Evolutionary conservation across 1,140 invertebrate genomes (phyloP), one percentile per base, ranked within the genome.

Genomic region (Gyrodactylus salaris): DNA sequence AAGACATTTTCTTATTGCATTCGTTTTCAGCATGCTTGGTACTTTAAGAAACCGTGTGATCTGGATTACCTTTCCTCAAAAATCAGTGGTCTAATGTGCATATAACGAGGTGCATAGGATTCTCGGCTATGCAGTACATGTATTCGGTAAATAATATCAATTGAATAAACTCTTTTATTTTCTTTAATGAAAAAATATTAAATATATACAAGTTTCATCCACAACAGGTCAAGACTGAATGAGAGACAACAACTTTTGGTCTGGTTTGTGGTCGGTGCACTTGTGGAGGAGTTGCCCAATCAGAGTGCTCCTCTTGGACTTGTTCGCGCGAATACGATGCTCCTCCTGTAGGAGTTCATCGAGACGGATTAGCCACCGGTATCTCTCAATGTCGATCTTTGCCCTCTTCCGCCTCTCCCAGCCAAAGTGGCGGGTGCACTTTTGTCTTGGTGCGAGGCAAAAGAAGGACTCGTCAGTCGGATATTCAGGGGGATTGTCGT

Each of bases 361-460:
- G 2, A 25, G 20, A 25, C 25, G n/a, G 68, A n/a, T 27, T 78
- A 86, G 85, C 82, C 84, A 83, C 77, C 84, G 79, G 2, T 86
- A 82, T 77, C 85, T 77, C 77, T 86, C 85, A 83, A 86, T 84
- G 76, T 87, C 86, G 69, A 87, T 84, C 77, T 94, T 89, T 0
- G 91, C 91, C 73, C 90, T 78, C 0, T 90, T 82, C 72, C 95
- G 80, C 82, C 95, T 95, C 80, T 96, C 92, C 92, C 93, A 96
- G 76, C 88, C 87, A 78, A 88, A 88, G 79, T 97, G 93, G 76
- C 87, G 88, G 20, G 87, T 85, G 78, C 93, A 97, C 76, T 85
- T 87, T 78, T 94, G 93, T 79, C 93, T 93, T 0, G 89, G 85
- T 0, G 86, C 86, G 0, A 87, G 82, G 80, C 91, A 95, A 79